Conservation (phyloP, 2,888 invertebrate genomes). For the Gisinianus flammeolus region DNA sequence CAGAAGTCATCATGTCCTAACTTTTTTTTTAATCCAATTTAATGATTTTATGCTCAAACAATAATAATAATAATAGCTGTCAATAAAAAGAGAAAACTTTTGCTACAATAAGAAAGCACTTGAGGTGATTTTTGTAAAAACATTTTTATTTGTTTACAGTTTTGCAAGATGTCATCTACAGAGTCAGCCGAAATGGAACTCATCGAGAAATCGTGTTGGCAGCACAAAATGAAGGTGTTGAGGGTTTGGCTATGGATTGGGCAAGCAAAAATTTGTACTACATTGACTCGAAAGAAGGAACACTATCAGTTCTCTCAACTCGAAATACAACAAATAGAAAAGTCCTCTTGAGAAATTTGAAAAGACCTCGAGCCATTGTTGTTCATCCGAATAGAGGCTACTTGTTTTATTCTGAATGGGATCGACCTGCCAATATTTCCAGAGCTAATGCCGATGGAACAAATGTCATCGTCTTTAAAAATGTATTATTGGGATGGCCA, state of each 20-base stretch:
- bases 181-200: slow-evolving; percentile 64
- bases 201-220: slow-evolving; percentile 84
- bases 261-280: slow-evolving; percentile 93
- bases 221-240: slow-evolving; percentile 95
- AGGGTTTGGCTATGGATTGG: slow-evolving; percentile 95
- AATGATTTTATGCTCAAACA: too few species aligned
- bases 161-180: slow-evolving; percentile 89
- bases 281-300: slow-evolving; percentile 92
- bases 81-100: too few species aligned
- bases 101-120: too few species aligned
- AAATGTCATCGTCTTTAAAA: slow-evolving; percentile 83
- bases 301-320: slow-evolving; percentile 89
- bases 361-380: slow-evolving; percentile 93
- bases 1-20: too few species aligned
- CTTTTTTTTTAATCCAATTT: too few species aligned
- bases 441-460: slow-evolving; percentile 89
- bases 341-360: slow-evolving; percentile 83
- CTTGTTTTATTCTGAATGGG: slow-evolving; percentile 96
- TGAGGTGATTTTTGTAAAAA: too few species aligned
- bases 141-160: slow-evolving; percentile 61
- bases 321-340: slow-evolving; percentile 82
- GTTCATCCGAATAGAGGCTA: slow-evolving; percentile 88
- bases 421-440: slow-evolving; percentile 94
- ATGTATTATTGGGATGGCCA: slow-evolving; percentile 94
- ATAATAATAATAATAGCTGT: too few species aligned